Percentiles rank a stretch among this genome's conserved stretches.
phyloP scores from a whole-genome alignment of 92 coral and sea anemone genomes.

The Porites lobata region DNA sequence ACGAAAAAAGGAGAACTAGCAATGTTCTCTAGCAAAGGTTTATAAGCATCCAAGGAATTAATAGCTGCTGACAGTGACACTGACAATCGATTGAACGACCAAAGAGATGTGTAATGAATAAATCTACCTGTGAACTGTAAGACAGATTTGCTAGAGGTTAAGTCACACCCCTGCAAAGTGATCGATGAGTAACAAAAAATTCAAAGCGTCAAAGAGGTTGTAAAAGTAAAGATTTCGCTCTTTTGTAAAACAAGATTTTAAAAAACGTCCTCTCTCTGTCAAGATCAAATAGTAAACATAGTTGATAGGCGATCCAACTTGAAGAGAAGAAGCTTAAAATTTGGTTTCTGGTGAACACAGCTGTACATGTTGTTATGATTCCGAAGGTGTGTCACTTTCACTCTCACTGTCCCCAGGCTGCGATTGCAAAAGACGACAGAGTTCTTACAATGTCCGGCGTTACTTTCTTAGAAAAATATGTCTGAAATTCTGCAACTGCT shows the following conservation, averaged over 20 bases:
- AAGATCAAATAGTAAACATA: not conserved
- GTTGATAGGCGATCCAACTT: not conserved
- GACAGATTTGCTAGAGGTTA: not conserved
- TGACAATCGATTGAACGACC: not conserved
- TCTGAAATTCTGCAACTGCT: not conserved
- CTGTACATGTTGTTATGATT: conserved; percentile 8
- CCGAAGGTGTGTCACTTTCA: conserved; percentile 26
- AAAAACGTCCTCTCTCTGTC: not conserved
- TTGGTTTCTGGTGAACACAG: conserved; percentile 5
- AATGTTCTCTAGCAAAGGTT: not conserved
- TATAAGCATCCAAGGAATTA: not conserved
- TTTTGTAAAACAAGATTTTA: not conserved
- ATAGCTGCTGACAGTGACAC: not conserved
- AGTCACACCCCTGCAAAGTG: conserved; percentile 27
- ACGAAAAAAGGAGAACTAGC: not conserved
- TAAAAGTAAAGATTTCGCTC: not conserved
- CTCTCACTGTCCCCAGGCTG: not conserved
- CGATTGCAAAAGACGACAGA: not conserved
- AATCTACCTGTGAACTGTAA: not conserved
- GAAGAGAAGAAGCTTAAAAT: not conserved
- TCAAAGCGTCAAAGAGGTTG: not conserved
- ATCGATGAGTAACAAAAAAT: not conserved
- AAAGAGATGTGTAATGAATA: not conserved
- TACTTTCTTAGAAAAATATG: not conserved
- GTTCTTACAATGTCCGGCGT: not conserved